A percentile compares a stretch with the other conserved stretches of the same genome.
phyloP scores from a whole-genome alignment of 2,797 vertebrate genomes.

The Syngnathus rostellatus region DNA sequence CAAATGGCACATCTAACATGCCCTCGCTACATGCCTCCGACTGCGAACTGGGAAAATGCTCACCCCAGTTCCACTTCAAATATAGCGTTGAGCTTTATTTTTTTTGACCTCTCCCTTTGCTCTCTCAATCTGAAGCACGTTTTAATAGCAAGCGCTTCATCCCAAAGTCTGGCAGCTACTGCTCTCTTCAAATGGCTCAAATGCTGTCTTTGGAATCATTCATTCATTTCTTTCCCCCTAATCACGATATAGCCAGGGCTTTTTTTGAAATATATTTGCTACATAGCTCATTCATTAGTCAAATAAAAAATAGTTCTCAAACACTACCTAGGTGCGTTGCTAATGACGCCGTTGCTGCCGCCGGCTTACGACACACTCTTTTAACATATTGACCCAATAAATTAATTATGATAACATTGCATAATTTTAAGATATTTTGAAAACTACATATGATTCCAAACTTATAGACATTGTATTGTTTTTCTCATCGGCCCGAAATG shows the following conservation, averaged over 20 bases:
- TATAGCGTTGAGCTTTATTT: neutral
- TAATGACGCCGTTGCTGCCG: neutral
- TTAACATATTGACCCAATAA: neutral
- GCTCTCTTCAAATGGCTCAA: neutral
- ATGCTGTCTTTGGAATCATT: neutral
- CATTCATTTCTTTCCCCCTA: neutral
- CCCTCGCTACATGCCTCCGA: conserved; percentile 4
- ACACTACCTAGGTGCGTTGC: neutral
- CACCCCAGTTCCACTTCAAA: conserved; percentile 14
- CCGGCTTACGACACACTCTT: neutral
- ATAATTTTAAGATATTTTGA: no score
- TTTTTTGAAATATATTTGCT: neutral
- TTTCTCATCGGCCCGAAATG: conserved; percentile 7
- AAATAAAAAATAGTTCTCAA: neutral
- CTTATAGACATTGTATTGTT: neutral
- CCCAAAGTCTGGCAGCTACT: neutral
- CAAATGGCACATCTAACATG: conserved; percentile 37
- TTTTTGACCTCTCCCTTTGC: neutral
- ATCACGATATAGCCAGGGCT: neutral
- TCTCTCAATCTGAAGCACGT: neutral
- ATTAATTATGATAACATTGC: neutral
- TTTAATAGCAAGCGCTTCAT: neutral
- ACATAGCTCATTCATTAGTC: no score
- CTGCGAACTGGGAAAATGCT: conserved; percentile 14
- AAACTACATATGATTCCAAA: neutral